Evolutionary conservation across 2,113 vertebrate species (phyloP), one percentile per base, ranked within the genome.

Genomic region (Amblyopsis rosae): DNA sequence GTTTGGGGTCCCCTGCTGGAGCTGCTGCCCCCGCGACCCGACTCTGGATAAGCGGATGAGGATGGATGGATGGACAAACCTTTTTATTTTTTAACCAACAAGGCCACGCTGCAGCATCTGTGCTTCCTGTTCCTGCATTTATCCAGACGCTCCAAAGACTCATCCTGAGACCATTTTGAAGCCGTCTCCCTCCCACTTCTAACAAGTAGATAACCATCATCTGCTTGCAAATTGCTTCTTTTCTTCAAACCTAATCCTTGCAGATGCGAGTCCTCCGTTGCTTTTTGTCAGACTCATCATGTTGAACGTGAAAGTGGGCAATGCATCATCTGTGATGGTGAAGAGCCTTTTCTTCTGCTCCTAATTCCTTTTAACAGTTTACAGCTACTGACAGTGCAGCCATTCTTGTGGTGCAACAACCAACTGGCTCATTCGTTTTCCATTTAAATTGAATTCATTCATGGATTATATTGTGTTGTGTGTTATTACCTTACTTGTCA

Each of bases 181-280:
- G 4, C 35, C 35, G 7, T 41, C 7, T 0, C 32, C 67, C 62
- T 12, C 35, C 53, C 53, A 57, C 32, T 70, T 80, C 41, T 51
- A 19, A 8, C 59, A 67, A 41, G 65, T 47, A 80, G 75, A 86
- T 75, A 69, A 51, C 56, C 51, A 73, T 77, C 73, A 72, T 82
- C 60, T 68, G 59, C 8, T 1, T 35, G 16, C 32, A 79, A 78
- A 86, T 84, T 59, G 65, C 45, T 19, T 41, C 56, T 75, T 82
- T 80, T 73, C 67, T 70, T 65, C 62, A 46, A 48, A 1, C 15
- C 69, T 81, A 81, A 77, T 81, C 75, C 65, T 57, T 49, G 69
- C 46, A 11, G 73, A 70, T 67, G 45, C 35, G 35, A 55, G 72
- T 53, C 65, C 46, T 80, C 76, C 80, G 58, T 78, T 71, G n/a